phyloP scores from a whole-genome alignment of 1,140 invertebrate genomes.

The Anoplophora glabripennis region DNA sequence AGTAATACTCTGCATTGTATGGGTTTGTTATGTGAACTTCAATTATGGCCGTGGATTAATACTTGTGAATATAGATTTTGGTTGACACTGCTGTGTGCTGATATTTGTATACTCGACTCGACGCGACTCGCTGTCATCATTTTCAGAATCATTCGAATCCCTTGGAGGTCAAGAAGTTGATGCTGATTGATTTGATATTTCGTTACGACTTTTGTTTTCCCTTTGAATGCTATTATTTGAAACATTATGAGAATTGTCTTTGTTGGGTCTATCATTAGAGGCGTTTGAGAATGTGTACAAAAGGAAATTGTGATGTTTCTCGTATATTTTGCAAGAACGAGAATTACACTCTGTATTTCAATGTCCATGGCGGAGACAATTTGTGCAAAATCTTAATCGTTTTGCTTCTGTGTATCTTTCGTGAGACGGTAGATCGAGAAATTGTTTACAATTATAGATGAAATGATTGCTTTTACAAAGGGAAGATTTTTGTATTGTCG shows the following conservation, averaged over 20 bases:
- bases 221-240: neutral
- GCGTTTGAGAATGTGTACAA: conserved; percentile 13
- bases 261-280: no score
- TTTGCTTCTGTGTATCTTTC: conserved; percentile 9
- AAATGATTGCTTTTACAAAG: conserved; percentile 15
- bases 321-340: conserved; percentile 2
- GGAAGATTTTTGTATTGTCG: no score
- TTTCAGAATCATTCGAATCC: no score
- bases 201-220: no score
- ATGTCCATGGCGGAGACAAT: conserved; percentile 15
- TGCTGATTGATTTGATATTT: no score
- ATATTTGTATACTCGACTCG: no score
- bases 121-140: no score
- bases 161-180: no score
- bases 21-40: conserved; percentile 5
- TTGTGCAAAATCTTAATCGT: conserved; percentile 15
- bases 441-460: conserved; percentile 14
- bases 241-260: neutral
- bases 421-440: conserved; percentile 2
- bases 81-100: no score
- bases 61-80: neutral
- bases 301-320: conserved; percentile 16
- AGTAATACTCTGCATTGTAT: conserved; percentile 1
- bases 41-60: conserved; percentile 9
- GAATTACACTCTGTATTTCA: neutral